Conservation (phyloP, 2,797 vertebrate species). For the Hemibagrus guttatus region DNA sequence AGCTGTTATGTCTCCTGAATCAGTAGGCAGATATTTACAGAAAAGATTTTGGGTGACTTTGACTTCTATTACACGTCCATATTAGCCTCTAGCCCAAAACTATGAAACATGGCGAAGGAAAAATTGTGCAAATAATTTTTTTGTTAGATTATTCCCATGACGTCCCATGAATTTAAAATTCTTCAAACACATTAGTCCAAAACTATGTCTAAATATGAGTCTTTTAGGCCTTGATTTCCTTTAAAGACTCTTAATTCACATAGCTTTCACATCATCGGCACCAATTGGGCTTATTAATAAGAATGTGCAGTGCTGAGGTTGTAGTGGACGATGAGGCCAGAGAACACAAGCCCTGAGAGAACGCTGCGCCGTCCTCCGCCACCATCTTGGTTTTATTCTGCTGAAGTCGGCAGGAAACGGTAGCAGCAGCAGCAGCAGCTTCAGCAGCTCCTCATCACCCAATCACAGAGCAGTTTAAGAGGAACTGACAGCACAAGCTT, state of each 20-base stretch:
- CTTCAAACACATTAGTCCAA: background rate
- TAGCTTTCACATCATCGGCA: background rate
- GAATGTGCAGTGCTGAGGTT: slow-evolving; percentile 16
- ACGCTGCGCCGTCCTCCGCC: background rate
- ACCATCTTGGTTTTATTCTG: slow-evolving; percentile 15
- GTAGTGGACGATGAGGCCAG: background rate
- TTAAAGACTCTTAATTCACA: slow-evolving; percentile 3
- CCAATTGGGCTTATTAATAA: background rate
- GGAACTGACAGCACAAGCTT: slow-evolving; percentile 26
- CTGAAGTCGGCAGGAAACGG: slow-evolving; percentile 3
- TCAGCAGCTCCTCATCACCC: background rate
- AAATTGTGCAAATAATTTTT: background rate
- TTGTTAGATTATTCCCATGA: slow-evolving; percentile 1
- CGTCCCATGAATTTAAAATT: background rate
- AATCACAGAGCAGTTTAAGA: slow-evolving; percentile 4
- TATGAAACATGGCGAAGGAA: background rate
- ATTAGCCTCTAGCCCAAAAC: background rate
- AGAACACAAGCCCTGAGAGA: slow-evolving; percentile 40
- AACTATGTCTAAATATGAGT: background rate
- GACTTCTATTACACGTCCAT: background rate
- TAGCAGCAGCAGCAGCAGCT: background rate
- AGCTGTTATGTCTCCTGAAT: background rate
- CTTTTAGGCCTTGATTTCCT: background rate
- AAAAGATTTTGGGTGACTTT: background rate
- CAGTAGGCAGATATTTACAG: background rate